Evolutionary conservation across 2,113 vertebrate genomes (phyloP), one percentile per base, ranked within the genome.

Genomic region (Gallinago jamesoni): DNA sequence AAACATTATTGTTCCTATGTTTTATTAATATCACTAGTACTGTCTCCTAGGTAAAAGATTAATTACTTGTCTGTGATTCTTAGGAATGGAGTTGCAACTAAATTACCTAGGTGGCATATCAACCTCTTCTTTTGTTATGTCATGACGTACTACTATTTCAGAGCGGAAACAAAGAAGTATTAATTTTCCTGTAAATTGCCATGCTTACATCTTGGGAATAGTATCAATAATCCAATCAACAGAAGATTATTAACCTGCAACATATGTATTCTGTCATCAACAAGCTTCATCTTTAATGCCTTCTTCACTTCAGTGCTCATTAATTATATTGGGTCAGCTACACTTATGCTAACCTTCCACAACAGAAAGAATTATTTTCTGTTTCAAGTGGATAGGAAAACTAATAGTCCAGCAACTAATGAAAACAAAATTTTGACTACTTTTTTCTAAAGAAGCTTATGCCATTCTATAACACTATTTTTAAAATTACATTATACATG

Each of bases 11-110:
- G 47, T 96, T 93, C 56, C 72, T 35, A 57, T 79, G 66, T 91
- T 97, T 97, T 96, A 93, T 96, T 97, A 96, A 95, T 94, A 94
- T 90, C 69, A 39, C 52, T 57, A 84, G 39, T 73, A 75, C 74
- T 82, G 74, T 96, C 95, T 98, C 93, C 56, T 89, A 96, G 92
- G 94, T 91, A 96, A 96, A 98, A 96, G 92, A 97, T 96, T 97
- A 97, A 97, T 97, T 98, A 96, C 87, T 97, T 96, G 74, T 57
- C 92, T 87, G 21, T 72, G 91, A 93, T 94, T 96, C 96, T 79
- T 79, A 95, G 33, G 85, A 96, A 91, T 78, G 57, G 60, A 95
- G 52, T 53, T 95, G 68, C 66, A 96, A 84, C 68, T 92, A 89
- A 97, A 97, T 97, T 95, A 94, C 82, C 27, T 53, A 89, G 63